These are phyloP conservation scores for Halictus quadricinctus DNA, from an alignment of 2,888 invertebrate species.

Conservation along the genomic window DNA sequence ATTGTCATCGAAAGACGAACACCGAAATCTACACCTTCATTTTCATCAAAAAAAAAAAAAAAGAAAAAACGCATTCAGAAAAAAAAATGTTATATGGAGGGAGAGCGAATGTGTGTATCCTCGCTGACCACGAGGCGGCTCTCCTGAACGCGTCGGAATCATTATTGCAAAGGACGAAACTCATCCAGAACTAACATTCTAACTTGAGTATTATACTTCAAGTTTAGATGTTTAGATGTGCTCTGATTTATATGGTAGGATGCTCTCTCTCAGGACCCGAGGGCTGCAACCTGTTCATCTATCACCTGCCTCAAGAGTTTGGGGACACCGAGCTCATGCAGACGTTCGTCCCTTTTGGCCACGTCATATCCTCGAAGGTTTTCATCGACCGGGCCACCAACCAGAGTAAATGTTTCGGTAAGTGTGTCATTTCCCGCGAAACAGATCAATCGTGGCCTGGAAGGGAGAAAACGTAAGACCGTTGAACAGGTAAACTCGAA, in stretches of 20 bases:
- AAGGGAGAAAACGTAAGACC: slow-evolving; percentile 23
- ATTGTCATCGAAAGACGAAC: slow-evolving; percentile 55
- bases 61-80: slow-evolving; percentile 31
- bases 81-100: slow-evolving; percentile 29
- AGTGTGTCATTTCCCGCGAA: slow-evolving; percentile 81
- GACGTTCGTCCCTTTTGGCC: slow-evolving; percentile 99
- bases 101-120: slow-evolving; percentile 9
- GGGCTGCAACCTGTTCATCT: slow-evolving; percentile 99
- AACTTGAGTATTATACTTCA: slow-evolving; percentile 83
- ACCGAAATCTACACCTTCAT: slow-evolving; percentile 62
- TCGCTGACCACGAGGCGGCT: slow-evolving; percentile 37
- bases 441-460: slow-evolving; percentile 44
- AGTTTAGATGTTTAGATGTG: slow-evolving; percentile 83
- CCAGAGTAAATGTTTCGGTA: slow-evolving; percentile 99
- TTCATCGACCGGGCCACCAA: slow-evolving; percentile 99
- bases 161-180: slow-evolving; percentile 69
- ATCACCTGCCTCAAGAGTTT: slow-evolving; percentile 99
- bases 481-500: slow-evolving; percentile 18
- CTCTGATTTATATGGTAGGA: slow-evolving; percentile 86
- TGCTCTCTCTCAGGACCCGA: slow-evolving; percentile 99
- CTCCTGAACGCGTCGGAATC: slow-evolving; percentile 60
- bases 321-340: slow-evolving; percentile 99
- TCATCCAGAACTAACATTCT: slow-evolving; percentile 79
- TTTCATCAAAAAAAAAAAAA: slow-evolving; percentile 49
- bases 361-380: slow-evolving; percentile 99